Base-by-base conservation (phyloP, 2,113 vertebrate genomes). In the Crotophaga sulcirostris region DNA sequence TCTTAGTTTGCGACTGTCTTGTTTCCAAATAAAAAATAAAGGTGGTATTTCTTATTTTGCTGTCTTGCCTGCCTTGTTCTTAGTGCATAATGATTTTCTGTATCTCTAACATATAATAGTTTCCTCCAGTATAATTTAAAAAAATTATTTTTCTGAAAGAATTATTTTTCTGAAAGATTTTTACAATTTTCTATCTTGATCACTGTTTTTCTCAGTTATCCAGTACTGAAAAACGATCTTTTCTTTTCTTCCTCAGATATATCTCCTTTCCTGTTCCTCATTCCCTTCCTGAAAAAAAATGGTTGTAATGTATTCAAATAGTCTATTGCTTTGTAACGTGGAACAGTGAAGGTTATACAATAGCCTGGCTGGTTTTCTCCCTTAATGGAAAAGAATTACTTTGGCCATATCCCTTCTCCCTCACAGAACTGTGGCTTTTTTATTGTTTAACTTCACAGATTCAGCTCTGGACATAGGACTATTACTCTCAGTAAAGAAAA, bases 381-480 rank as follows among this genome's bases (percentile, higher is more conserved):
- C 23, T 80, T 83, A 87, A 81, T 84, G 33, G 62, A 84, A 92
- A 86, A 83, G 90, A 89, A 94, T 78, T 0, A 21, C 52, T 64
- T 87, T 97, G 19, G 26, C 42, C 80, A 77, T 87, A 62, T 24
- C 36, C 21, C 33, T 45, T 70, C 49, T 81, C 13, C 52, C 47
- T 83, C 29, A 87, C n/a, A 38, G 52, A 81, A 92, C 49, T 28
- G 31, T 64, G 59, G 17, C 59, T 80, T 80, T 95, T 96, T 95
- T 95, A 89, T 93, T 95, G 87, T 91, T 98, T 96, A 96, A 95
- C 38, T 92, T 96, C 80, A 40, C 25, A 26, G 67, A 92, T 96
- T 55, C 62, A 78, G 51, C 73, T 96, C 81, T 73, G 73, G 84
- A 62, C 68, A 21, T 63, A 55, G 51, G 33, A 94, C 36, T 93